Percentiles rank a stretch among this genome's conserved stretches.
Conservation (phyloP, 2,797 vertebrate species). For the Lateolabrax maculatus region DNA sequence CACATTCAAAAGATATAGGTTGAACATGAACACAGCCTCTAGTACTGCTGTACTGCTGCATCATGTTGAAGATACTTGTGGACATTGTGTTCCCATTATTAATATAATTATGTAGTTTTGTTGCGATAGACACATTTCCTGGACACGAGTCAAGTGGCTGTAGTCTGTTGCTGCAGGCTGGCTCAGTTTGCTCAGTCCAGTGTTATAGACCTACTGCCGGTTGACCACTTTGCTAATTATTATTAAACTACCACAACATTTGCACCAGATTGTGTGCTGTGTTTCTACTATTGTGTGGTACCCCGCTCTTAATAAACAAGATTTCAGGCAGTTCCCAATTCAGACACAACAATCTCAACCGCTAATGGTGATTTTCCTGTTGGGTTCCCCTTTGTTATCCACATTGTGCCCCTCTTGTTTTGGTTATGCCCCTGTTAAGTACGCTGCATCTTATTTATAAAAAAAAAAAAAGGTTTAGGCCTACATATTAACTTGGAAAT, state of each 20-base stretch:
- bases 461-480: no score
- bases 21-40: neutral
- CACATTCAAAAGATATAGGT: neutral
- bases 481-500: neutral
- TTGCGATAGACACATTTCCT: neutral
- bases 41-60: no score
- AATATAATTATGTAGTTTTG: neutral
- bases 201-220: neutral
- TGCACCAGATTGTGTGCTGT: neutral
- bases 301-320: neutral
- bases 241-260: neutral
- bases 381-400: slow-evolving; percentile 9
- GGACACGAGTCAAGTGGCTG: neutral
- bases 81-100: neutral
- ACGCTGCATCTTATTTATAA: slow-evolving; percentile 14
- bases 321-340: slow-evolving; percentile 12
- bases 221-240: neutral
- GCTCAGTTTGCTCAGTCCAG: neutral
- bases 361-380: slow-evolving; percentile 57
- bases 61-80: neutral
- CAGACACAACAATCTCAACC: slow-evolving; percentile 29
- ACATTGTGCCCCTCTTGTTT: slow-evolving; percentile 13
- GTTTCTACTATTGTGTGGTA: neutral
- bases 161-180: no score
- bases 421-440: neutral